Evolutionary conservation across 53 echinoderm and acorn worm genomes (phyloP).

Genomic region (Holothuria leucospilota): DNA sequence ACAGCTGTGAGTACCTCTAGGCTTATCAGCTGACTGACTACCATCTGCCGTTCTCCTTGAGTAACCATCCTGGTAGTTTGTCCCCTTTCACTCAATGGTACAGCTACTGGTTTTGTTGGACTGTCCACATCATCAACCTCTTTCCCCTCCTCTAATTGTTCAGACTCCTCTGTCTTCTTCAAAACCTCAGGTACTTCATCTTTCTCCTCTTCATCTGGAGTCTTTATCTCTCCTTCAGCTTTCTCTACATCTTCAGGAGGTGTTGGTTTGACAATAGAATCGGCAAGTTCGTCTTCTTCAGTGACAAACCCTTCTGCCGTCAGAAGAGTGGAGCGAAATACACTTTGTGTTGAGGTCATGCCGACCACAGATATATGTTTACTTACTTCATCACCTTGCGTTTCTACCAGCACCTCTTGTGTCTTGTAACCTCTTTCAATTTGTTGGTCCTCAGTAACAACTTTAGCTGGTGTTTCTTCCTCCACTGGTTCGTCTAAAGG

Average conservation of each 20-base stretch:
- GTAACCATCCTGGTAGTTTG: slow-evolving; percentile 6
- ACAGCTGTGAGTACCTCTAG: slow-evolving; percentile 26
- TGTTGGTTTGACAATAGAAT: slow-evolving; percentile 79
- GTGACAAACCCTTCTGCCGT: slow-evolving; percentile 33
- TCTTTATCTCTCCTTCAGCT: slow-evolving; percentile 70
- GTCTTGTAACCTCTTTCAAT: neutral
- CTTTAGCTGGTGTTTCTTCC: neutral
- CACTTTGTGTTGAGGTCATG: neutral
- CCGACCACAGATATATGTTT: neutral
- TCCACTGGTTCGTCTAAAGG: neutral
- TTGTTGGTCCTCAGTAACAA: neutral
- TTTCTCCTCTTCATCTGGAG: slow-evolving; percentile 62
- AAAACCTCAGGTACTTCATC: slow-evolving; percentile 60
- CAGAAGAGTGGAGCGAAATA: slow-evolving; percentile 32
- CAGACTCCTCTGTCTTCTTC: slow-evolving; percentile 57
- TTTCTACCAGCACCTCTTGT: neutral
- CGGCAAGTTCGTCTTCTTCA: slow-evolving; percentile 71
- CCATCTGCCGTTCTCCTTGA: neutral
- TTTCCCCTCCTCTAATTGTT: slow-evolving; percentile 55
- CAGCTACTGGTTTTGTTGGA: slow-evolving; percentile 77
- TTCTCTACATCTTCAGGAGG: slow-evolving; percentile 80
- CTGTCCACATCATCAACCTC: slow-evolving; percentile 86
- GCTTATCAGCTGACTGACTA: neutral
- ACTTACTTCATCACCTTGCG: slow-evolving; percentile 6
- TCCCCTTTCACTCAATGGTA: slow-evolving; percentile 4